Evolutionary conservation across 2,888 invertebrate species (phyloP).

Genomic region (Elegia similella): DNA sequence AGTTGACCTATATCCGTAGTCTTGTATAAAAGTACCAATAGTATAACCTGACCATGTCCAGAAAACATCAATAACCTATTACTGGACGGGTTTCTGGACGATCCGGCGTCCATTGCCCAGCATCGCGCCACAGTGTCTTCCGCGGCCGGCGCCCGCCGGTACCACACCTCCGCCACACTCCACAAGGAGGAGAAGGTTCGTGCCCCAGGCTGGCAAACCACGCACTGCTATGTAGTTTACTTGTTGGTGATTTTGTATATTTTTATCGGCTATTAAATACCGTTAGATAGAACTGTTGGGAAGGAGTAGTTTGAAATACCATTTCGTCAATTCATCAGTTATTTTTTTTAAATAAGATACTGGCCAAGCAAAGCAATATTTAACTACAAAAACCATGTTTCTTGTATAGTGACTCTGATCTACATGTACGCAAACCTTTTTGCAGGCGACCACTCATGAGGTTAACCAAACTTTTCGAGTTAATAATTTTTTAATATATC

Average conservation of each 20-base stretch:
- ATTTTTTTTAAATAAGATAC: too few species aligned
- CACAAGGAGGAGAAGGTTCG: conserved; percentile 63
- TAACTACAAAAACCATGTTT: too few species aligned
- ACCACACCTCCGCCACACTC: conserved; percentile 62
- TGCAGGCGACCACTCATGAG: too few species aligned
- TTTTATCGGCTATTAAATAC: neutral
- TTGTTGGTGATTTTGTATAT: conserved; percentile 6
- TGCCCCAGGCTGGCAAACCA: conserved; percentile 18
- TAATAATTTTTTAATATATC: too few species aligned
- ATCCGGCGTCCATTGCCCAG: conserved; percentile 40
- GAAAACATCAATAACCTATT: conserved; percentile 72
- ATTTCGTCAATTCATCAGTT: too few species aligned
- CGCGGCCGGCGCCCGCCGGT: conserved; percentile 41
- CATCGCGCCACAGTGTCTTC: conserved; percentile 38
- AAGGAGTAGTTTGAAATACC: too few species aligned
- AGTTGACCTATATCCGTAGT: too few species aligned
- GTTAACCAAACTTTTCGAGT: too few species aligned
- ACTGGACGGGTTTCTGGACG: conserved; percentile 75
- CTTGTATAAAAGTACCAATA: neutral
- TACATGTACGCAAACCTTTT: too few species aligned
- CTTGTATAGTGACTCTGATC: too few species aligned
- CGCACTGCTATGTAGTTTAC: neutral
- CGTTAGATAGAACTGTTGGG: too few species aligned
- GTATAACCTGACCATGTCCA: conserved; percentile 31
- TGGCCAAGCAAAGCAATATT: too few species aligned